Base-by-base conservation (phyloP, 2,113 vertebrate species). In the Tetraodon nigroviridis region DNA sequence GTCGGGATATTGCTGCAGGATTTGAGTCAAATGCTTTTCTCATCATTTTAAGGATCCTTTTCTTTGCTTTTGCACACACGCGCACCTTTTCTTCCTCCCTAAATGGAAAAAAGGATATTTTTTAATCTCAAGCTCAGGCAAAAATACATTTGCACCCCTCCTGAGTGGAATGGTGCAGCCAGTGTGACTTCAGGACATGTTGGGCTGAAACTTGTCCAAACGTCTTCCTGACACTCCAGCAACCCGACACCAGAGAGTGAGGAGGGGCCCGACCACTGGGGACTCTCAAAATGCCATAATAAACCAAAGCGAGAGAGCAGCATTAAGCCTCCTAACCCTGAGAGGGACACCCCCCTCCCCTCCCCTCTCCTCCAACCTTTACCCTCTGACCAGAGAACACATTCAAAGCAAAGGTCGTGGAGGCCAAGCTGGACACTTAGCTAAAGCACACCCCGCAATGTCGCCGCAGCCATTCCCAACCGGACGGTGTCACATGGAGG, bases 251-350 rank as follows among this genome's bases (percentile, higher is more conserved):
- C 62, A 8, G 46, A 22, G 27, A 27, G 37, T 4, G 1, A 41
- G 57, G 61, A 55, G 66, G 63, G 72, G 52, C 37, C 17, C 11
- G 48, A 76, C 79, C 82, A 64, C 70, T 29, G 76, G 79, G 84
- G 80, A 72, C 74, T 41, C 24, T 76, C 73, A 69, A 65, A 83
- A 79, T 83, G 78, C 78, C 81, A 84, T 88, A 87, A 84, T 19
- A 64, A 75, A 65, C 61, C 51, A 22, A 61, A 32, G 60, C 45
- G 68, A 73, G 73, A 67, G 65, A 64, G 74, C 75, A 59, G 47
- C 60, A 62, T 68, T 59, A 51, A 53, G 58, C 66, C 64, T 69
- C 66, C 75, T 44, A 49, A 66, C 70, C 47, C 67, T 59, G 55
- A 53, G 82, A 55, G 56, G 64, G 45, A 71, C 53, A 4, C 0